A percentile compares a stretch with the other conserved stretches of the same genome.
These are phyloP conservation scores for Aphrophora alni DNA, from an alignment of 2,888 invertebrate species.

Conservation along the genomic window DNA sequence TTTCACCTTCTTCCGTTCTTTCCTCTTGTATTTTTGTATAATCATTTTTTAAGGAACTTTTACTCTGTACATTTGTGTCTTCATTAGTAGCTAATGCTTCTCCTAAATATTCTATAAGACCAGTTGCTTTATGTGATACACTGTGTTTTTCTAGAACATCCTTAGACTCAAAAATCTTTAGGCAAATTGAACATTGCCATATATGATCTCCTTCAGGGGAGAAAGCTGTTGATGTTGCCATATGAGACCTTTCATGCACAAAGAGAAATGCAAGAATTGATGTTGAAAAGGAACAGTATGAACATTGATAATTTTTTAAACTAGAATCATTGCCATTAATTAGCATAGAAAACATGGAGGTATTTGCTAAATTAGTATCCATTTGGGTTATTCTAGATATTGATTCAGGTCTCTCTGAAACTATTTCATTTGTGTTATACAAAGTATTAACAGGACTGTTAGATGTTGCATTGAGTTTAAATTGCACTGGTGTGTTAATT, in stretches of 20 bases:
- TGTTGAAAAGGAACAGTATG: conserved; percentile 88
- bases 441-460: not conserved
- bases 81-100: not conserved
- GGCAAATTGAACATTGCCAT: conserved; percentile 67
- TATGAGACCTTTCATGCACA: conserved; percentile 89
- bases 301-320: conserved; percentile 86
- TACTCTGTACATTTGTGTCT: not conserved
- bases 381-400: not conserved
- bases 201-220: conserved; percentile 53
- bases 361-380: conserved; percentile 15
- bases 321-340: conserved; percentile 54
- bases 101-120: conserved; percentile 47
- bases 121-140: conserved; percentile 63
- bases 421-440: not conserved
- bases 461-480: not conserved
- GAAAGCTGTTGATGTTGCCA: conserved; percentile 43
- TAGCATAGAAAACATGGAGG: conserved; percentile 30
- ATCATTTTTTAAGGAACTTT: not conserved
- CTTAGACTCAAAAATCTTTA: conserved; percentile 63
- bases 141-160: conserved; percentile 69
- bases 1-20: not conserved
- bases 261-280: conserved; percentile 89
- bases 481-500: conserved; percentile 11
- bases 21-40: not conserved
- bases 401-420: conserved; percentile 6